These are phyloP conservation scores for Helobdella robusta DNA, from an alignment of 2,888 invertebrate species.

Conservation along the genomic window DNA sequence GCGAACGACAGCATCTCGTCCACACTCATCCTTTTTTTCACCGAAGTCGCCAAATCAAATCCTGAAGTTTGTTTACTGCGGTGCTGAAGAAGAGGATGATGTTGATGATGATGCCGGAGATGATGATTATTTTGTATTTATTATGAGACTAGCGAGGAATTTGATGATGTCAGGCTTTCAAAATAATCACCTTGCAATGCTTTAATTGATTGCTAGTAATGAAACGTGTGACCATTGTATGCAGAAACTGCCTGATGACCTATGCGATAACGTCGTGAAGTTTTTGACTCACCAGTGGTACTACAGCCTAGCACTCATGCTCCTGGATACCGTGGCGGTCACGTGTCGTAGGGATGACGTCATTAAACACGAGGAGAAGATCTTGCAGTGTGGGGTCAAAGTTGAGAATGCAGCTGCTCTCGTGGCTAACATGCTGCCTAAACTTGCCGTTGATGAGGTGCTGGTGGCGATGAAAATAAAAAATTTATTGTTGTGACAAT, in stretches of 20 bases:
- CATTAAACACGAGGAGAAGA: constrained; percentile 14
- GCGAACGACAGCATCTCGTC: not conserved
- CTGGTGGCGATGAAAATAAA: too few relatives aligned
- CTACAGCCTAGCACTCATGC: constrained; percentile 22
- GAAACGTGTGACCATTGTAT: too few relatives aligned
- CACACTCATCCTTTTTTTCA: constrained; percentile 21
- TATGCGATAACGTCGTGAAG: not conserved
- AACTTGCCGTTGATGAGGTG: constrained; percentile 22
- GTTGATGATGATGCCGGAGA: not conserved
- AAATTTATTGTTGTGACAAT: too few relatives aligned
- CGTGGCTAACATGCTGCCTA: constrained; percentile 4
- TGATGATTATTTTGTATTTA: too few relatives aligned
- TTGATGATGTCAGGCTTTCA: too few relatives aligned
- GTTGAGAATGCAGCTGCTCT: constrained; percentile 16
- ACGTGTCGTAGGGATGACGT: not conserved
- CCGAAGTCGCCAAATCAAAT: constrained; percentile 24
- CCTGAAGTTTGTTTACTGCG: not conserved
- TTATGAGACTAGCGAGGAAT: too few relatives aligned
- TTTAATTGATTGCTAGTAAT: too few relatives aligned
- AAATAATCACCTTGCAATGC: too few relatives aligned
- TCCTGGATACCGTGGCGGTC: constrained; percentile 20
- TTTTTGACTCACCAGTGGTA: not conserved
- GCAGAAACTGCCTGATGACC: not conserved
- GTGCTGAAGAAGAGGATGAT: not conserved
- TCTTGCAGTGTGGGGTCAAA: not conserved